phyloP scores from a whole-genome alignment of 2,113 vertebrate species.

The Vimba vimba region DNA sequence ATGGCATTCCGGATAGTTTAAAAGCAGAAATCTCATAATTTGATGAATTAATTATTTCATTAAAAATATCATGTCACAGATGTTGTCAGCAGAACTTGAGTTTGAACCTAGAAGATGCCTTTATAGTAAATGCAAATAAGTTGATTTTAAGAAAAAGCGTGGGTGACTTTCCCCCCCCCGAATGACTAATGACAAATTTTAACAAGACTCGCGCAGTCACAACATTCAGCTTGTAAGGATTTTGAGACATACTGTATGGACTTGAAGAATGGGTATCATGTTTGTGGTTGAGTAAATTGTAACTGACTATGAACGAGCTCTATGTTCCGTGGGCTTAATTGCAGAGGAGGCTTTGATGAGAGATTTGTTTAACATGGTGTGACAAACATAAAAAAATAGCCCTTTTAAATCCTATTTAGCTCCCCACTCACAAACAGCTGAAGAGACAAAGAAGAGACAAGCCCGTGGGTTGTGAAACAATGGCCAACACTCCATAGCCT shows the following conservation, averaged over 20 bases:
- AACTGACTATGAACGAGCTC: conserved; percentile 15
- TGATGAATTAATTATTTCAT: not conserved
- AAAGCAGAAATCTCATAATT: not conserved
- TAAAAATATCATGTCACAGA: not conserved
- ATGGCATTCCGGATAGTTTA: not conserved
- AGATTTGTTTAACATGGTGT: conserved; percentile 52
- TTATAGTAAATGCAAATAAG: not conserved
- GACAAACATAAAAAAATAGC: conserved; percentile 44
- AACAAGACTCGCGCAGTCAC: not conserved
- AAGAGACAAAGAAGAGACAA: conserved; percentile 8
- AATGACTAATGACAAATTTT: not conserved
- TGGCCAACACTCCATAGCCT: not conserved
- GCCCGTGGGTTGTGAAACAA: conserved; percentile 25
- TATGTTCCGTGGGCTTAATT: conserved; percentile 16
- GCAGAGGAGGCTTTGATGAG: conserved; percentile 37
- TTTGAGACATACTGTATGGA: not conserved
- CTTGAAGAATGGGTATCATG: not conserved
- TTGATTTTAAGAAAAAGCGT: not conserved
- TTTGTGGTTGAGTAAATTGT: conserved; percentile 6
- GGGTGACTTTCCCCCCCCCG: not conserved
- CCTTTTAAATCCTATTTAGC: conserved; percentile 50
- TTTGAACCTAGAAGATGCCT: not conserved
- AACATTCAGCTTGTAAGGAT: not conserved
- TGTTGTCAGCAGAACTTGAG: not conserved
- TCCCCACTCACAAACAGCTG: conserved; percentile 53